phyloP scores from a whole-genome alignment of 2,113 vertebrate genomes.

The Callipepla californica region DNA sequence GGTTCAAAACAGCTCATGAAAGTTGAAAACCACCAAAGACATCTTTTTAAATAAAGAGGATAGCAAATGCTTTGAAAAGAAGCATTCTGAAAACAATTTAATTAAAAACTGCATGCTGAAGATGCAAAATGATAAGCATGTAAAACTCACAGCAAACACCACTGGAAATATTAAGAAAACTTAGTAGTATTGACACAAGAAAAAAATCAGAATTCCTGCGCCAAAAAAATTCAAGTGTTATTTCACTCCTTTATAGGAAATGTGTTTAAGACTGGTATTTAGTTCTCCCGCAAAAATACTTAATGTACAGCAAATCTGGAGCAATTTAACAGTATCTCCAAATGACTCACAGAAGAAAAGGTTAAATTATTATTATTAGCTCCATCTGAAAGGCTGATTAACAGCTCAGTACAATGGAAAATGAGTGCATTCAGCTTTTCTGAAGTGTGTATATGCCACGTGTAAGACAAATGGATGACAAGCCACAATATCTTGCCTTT shows the following conservation, averaged over 20 bases:
- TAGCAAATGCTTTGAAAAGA: neutral
- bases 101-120: neutral
- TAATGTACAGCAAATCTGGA: neutral
- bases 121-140: neutral
- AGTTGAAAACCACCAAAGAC: neutral
- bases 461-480: neutral
- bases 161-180: neutral
- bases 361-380: neutral
- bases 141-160: neutral
- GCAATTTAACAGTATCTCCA: neutral
- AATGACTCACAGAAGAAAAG: neutral
- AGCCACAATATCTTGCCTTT: neutral
- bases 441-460: neutral
- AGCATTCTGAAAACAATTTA: neutral
- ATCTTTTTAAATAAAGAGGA: neutral
- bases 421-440: neutral
- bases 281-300: neutral
- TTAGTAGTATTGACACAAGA: neutral
- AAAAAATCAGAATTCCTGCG: neutral
- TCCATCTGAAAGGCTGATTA: neutral
- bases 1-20: neutral
- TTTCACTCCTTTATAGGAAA: neutral
- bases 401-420: neutral
- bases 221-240: neutral
- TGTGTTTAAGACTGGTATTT: accelerated